Evolutionary conservation across 2,797 vertebrate species (phyloP).

Genomic region (Sibirionetta formosa): DNA sequence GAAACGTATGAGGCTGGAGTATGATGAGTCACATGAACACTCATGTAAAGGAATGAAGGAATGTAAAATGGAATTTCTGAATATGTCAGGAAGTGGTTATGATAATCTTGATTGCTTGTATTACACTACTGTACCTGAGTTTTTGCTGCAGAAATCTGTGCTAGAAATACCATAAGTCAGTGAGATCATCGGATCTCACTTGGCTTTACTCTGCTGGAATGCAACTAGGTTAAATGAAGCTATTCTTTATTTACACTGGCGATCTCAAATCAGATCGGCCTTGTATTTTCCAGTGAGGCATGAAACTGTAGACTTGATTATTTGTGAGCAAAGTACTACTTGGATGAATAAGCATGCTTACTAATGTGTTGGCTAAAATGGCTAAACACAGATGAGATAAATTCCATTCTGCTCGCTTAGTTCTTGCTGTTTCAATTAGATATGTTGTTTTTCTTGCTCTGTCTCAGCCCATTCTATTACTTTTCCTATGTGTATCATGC

Average conservation of each 20-base stretch:
- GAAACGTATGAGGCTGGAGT: neutral
- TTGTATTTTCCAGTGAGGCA: neutral
- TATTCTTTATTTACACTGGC: neutral
- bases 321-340: neutral
- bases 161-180: neutral
- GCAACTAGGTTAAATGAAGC: neutral
- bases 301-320: constrained; percentile 10
- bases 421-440: constrained; percentile 27
- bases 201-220: neutral
- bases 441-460: neutral
- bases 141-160: neutral
- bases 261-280: neutral
- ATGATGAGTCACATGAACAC: neutral
- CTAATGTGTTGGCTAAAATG: constrained; percentile 7
- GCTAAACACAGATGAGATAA: constrained; percentile 9
- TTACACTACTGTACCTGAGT: neutral
- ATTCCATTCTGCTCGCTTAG: neutral
- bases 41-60: neutral
- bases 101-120: neutral
- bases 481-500: constrained; percentile 5
- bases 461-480: constrained; percentile 7
- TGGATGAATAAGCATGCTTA: constrained; percentile 17
- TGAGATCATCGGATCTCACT: neutral
- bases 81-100: neutral
- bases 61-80: neutral